Conservation (phyloP, 1,140 invertebrate species). For the Calycopis cecrops region DNA sequence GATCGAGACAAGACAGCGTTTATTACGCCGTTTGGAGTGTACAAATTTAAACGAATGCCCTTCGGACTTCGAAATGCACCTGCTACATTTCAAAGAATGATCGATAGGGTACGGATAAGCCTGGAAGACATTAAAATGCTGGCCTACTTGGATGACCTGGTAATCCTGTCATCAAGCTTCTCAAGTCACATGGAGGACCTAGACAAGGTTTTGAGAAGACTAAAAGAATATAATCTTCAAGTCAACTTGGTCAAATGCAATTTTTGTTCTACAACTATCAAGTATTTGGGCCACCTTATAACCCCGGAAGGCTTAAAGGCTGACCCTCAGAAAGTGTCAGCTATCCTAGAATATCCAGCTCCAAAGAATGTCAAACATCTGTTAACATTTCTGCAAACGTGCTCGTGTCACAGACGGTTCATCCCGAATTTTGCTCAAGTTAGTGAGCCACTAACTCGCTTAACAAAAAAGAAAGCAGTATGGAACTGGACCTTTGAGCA, state of each 20-base stretch:
- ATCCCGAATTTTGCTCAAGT: conserved; percentile 28
- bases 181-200: conserved; percentile 25
- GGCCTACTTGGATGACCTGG: conserved; percentile 31
- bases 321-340: conserved; percentile 23
- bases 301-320: conserved; percentile 24
- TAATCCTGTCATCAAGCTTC: conserved; percentile 23
- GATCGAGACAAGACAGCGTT: too few species aligned
- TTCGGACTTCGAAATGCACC: conserved; percentile 53
- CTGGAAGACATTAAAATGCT: conserved; percentile 23
- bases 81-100: conserved; percentile 57
- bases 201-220: conserved; percentile 16
- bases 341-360: conserved; percentile 17
- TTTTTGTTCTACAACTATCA: conserved; percentile 22
- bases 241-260: conserved; percentile 26
- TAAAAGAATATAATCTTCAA: conserved; percentile 25
- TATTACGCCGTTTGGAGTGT: too few species aligned
- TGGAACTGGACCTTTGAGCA: conserved; percentile 17
- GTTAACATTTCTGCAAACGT: conserved; percentile 30
- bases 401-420: conserved; percentile 34
- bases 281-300: conserved; percentile 33
- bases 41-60: conserved; percentile 35
- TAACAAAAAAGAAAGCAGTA: conserved; percentile 23
- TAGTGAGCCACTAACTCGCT: conserved; percentile 22
- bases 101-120: conserved; percentile 34
- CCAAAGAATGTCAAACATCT: conserved; percentile 32